Conservation (phyloP, 2,797 vertebrate species). For the Adrianichthys oophorus region DNA sequence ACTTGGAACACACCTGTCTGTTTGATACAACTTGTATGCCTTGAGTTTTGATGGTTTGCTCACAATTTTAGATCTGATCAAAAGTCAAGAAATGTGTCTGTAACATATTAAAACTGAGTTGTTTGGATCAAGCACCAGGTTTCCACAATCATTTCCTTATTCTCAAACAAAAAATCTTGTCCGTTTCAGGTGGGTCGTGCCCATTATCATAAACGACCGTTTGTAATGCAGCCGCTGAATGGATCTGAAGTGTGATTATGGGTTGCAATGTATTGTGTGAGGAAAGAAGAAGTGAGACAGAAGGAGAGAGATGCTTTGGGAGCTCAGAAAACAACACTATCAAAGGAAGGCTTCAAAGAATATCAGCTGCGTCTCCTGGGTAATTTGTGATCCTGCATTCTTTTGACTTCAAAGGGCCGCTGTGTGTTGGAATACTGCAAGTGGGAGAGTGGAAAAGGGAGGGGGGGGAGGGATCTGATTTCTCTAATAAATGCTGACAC, state of each 20-base stretch:
- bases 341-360: constrained; percentile 99
- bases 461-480: constrained; percentile 81
- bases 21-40: no score
- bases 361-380: constrained; percentile 91
- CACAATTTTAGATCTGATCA: no score
- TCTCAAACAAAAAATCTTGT: background rate
- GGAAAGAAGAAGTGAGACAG: constrained; percentile 50
- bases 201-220: constrained; percentile 10
- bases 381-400: constrained; percentile 93
- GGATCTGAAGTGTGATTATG: constrained; percentile 53
- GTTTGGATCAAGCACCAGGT: constrained; percentile 6
- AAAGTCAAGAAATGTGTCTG: no score
- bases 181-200: constrained; percentile 9
- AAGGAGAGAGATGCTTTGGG: constrained; percentile 65
- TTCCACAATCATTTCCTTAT: background rate
- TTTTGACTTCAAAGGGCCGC: constrained; percentile 92
- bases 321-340: constrained; percentile 85
- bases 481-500: constrained; percentile 98
- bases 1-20: no score
- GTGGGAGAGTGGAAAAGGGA: constrained; percentile 60
- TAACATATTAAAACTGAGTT: constrained; percentile 2
- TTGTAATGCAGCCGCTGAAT: constrained; percentile 43
- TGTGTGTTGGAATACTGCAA: constrained; percentile 81
- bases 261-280: constrained; percentile 57
- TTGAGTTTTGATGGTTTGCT: no score